Conservation (phyloP, 2,888 invertebrate genomes). For the Enchytraeus crypticus region DNA sequence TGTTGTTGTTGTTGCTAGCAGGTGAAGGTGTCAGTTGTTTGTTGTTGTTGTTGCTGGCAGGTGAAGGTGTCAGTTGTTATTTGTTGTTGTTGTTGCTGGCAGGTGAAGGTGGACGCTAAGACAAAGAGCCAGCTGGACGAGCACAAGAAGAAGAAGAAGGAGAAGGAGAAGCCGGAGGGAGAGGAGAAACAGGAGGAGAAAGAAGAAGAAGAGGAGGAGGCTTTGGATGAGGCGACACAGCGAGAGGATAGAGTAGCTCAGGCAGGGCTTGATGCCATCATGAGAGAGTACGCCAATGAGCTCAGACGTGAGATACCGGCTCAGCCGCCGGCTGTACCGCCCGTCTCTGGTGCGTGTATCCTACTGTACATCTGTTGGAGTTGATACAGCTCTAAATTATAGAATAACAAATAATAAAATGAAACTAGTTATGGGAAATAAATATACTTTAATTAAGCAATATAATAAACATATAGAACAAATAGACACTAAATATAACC, state of each 20-base stretch:
- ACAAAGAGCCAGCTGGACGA: conserved; percentile 87
- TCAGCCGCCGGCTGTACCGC: too few species aligned
- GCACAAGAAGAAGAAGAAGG: conserved; percentile 58
- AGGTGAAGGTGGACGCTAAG: conserved; percentile 85
- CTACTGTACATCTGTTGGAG: not conserved
- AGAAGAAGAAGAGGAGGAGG: conserved; percentile 28
- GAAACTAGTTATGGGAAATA: too few species aligned
- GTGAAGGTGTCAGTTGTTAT: not conserved
- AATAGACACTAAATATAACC: too few species aligned
- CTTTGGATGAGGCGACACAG: conserved; percentile 55
- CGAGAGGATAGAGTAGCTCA: conserved; percentile 64
- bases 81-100: too few species aligned
- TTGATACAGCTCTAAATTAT: too few species aligned
- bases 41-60: too few species aligned
- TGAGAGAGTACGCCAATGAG: conserved; percentile 64
- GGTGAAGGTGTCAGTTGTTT: too few species aligned
- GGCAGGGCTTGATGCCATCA: conserved; percentile 68
- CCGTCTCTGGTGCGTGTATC: not conserved
- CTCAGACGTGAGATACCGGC: conserved; percentile 35
- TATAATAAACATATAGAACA: too few species aligned
- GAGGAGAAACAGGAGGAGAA: not conserved
- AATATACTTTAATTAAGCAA: too few species aligned
- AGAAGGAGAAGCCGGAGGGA: conserved; percentile 8
- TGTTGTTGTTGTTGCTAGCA: too few species aligned
- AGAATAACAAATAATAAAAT: too few species aligned